Evolutionary conservation across 2,113 vertebrate species (phyloP).

Genomic region (Crypturellus undulatus): DNA sequence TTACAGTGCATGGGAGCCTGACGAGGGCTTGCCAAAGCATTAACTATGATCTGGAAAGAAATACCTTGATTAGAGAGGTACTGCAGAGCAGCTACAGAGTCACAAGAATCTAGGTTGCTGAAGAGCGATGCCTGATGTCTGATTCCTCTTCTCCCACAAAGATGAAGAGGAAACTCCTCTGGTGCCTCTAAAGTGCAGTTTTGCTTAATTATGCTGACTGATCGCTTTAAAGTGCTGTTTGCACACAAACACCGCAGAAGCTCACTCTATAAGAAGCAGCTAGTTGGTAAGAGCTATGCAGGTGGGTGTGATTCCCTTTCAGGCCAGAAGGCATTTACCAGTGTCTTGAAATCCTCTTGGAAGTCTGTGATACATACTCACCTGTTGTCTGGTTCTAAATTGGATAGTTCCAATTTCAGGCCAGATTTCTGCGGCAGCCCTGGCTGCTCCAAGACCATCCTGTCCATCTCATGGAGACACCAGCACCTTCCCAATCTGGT

Average conservation of each 20-base stretch:
- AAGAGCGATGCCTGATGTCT: conserved; percentile 5
- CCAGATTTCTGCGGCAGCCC: background rate
- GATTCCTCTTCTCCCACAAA: conserved; percentile 38
- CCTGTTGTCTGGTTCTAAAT: background rate
- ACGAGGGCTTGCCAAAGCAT: background rate
- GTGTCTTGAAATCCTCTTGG: conserved; percentile 32
- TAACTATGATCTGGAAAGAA: conserved; percentile 36
- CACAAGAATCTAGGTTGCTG: background rate
- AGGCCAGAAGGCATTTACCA: conserved; percentile 50
- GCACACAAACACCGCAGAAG: conserved; percentile 61
- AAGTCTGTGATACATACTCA: background rate
- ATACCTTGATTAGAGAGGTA: conserved; percentile 66
- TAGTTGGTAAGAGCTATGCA: conserved; percentile 50
- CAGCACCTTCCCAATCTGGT: background rate
- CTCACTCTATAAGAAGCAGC: conserved; percentile 41
- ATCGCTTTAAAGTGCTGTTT: conserved; percentile 75
- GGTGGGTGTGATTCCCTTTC: conserved; percentile 47
- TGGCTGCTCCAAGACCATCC: background rate
- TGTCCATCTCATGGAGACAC: background rate
- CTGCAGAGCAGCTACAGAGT: conserved; percentile 8
- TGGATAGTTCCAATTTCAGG: background rate
- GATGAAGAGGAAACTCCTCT: conserved; percentile 54
- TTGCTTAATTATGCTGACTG: conserved; percentile 69
- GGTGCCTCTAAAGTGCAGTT: conserved; percentile 46
- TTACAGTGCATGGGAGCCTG: background rate